Evolutionary conservation across 2,113 vertebrate species (phyloP), one percentile per base, ranked within the genome.

Genomic region (Argyrosomus japonicus): DNA sequence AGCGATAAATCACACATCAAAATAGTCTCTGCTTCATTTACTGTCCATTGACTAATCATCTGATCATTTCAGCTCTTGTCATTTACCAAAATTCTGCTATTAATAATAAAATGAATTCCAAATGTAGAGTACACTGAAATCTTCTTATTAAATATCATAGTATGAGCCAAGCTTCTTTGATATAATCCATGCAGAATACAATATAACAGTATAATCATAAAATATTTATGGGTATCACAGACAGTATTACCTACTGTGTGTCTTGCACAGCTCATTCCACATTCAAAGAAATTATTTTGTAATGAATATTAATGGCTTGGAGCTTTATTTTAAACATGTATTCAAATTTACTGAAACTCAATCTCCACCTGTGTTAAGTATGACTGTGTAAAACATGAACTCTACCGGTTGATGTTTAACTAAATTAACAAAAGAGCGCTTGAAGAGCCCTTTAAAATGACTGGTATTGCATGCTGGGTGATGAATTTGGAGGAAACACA

Each of bases 361-460:
- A 87, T 84, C 73, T 84, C 76, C 68, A 70, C 53, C 75, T 65
- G 84, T 80, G 80, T 91, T 88, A 90, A 92, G 89, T 84, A 87
- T 76, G 47, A 82, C 88, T 87, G 85, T 87, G 88, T 90, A 89
- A 88, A 91, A 89, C 85, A 79, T 75, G 87, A 91, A 88, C 91
- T 69, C 77, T 62, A 25, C 51, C 21, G 83, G 83, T 77, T 89
- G 84, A 82, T 92, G 86, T 92, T 89, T 90, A 91, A 92, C 87
- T 93, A 87, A 94, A 94, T 93, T 93, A 93, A 93, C 87, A 93
- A 91, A 92, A 91, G 92, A 91, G 94, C 73, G 48, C 71, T 53
- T 92, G 90, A 91, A 93, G 88, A 82, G 78, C 88, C 43, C 92
- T 93, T 21, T 32, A 86, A 50, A 56, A 81, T 62, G 83, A 81